Evolutionary conservation across 1,140 invertebrate species (phyloP), one percentile per base, ranked within the genome.

Genomic region (Mizuhopecten yessoensis): DNA sequence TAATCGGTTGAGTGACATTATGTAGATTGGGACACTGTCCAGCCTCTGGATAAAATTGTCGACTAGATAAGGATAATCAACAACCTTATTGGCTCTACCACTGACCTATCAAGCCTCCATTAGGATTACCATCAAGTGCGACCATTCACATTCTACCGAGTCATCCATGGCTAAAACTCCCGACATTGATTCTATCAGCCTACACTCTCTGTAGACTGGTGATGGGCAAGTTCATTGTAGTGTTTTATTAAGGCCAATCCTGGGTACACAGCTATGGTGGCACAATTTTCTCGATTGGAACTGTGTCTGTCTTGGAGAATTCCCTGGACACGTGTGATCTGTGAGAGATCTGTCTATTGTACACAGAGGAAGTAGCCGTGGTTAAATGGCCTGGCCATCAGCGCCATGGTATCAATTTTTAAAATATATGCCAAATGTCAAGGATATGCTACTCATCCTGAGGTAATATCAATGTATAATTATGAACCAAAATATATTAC

Each of bases 241-340:
- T 75, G 57, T 75, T 75, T 75, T 75, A 75, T n/a, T n/a, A 75
- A 75, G 29, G 57, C 57, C 57, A 75, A 75, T 75, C 57, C 29
- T 75, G n/a, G 57, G 23, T 75, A 75, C 57, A 75, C 57, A 75
- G 57, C 57, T 75, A 75, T 29, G n/a, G 57, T 75, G n/a, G 57
- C 57, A 75, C 57, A 75, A 75, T 75, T 75, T n/a, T 0, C 57
- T 75, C 45, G n/a, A 75, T 75, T 75, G 57, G 57, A 75, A 75
- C 20, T 29, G n/a, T 29, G 57, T 17, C 57, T 75, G 57, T 75
- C 23, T 75, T 29, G 57, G 57, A 75, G 57, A 75, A 75, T 7
- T 75, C 57, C 57, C 57, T 75, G 57, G 57, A 75, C 57, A 75
- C 11, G 57, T 75, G n/a, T 29, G n/a, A 75, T 9, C 9, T n/a